Base-by-base conservation (phyloP, 2,888 invertebrate species). In the Rhagonycha lutea region DNA sequence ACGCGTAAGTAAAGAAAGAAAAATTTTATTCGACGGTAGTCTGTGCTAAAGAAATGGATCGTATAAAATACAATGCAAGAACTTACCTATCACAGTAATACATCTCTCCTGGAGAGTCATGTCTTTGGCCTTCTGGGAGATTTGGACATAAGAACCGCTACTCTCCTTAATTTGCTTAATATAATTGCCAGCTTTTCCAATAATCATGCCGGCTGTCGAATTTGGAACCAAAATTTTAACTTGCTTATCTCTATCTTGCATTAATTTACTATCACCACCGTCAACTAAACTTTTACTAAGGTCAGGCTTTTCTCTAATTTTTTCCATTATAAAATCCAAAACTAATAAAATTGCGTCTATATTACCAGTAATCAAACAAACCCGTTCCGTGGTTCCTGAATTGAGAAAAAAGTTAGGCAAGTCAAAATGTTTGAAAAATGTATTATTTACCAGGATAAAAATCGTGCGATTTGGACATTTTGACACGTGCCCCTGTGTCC, bases 391-490 rank as follows among this genome's bases (percentile, higher is more conserved):
- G 82, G 98, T 98, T 85, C 96, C 96, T 97, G 88, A 1, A 88
- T 88, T 80, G 75, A 63, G 26, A 47, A 29, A 26, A n/a, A 68
- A 61, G 75, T 75, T 62, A 28, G 61, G 18, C 14, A 67, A 61
- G 26, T 65, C 24, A 23, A 24, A n/a, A 65, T 24, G 24, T 18
- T 61, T 9, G 8, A 12, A 10, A 69, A 68, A 14, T n/a, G 12
- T 47, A 89, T 90, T 18, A 18, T 18, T 90, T 89, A 98, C 98
- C 98, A 89, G 98, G 99, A 91, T 98, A 99, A 88, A 97, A 98
- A 88, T 99, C 99, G 86, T 98, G 98, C 72, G 98, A 96, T 90
- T 98, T 99, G 85, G 98, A 99, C 98, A 99, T 99, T 91, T 99
- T 99, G 83, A 99, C 97, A 85, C 97, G 92, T 83, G 98, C 98